Evolutionary conservation across 2,888 invertebrate genomes (phyloP).

Genomic region (Masnerella sp.): DNA sequence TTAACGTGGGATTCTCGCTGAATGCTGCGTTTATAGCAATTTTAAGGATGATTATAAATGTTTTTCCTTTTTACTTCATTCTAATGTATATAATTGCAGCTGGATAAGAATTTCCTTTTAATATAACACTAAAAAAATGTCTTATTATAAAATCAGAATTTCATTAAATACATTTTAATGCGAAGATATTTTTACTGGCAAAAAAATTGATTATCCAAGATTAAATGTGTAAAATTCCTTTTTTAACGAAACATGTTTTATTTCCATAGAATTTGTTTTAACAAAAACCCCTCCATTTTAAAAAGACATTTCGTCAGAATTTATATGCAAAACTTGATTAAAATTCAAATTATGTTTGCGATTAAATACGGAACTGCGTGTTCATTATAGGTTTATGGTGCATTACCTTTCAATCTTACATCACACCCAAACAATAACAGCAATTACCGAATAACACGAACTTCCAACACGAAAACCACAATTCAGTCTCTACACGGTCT

Average conservation of each 20-base stretch:
- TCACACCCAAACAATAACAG: slow-evolving; percentile 14
- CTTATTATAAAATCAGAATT: too few species aligned
- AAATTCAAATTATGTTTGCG: slow-evolving; percentile 1
- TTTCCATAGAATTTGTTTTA: too few species aligned
- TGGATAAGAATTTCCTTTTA: too few species aligned
- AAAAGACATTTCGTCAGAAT: background rate
- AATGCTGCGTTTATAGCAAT: background rate
- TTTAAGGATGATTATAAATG: background rate
- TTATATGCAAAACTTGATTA: background rate
- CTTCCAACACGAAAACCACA: slow-evolving; percentile 24
- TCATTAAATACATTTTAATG: too few species aligned
- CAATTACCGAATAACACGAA: slow-evolving; percentile 14
- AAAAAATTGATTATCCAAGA: too few species aligned
- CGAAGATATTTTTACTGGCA: too few species aligned
- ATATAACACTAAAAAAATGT: too few species aligned
- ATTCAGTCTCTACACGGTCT: slow-evolving; percentile 32
- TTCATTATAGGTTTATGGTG: background rate
- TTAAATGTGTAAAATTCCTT: too few species aligned
- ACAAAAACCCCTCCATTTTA: too few species aligned
- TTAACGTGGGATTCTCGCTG: background rate
- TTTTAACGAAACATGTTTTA: too few species aligned
- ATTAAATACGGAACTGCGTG: background rate
- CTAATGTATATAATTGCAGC: too few species aligned
- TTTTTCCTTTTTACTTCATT: too few species aligned
- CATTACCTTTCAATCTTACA: slow-evolving; percentile 4